Evolutionary conservation across 2,888 invertebrate species (phyloP).

Genomic region (Dione vanillae): DNA sequence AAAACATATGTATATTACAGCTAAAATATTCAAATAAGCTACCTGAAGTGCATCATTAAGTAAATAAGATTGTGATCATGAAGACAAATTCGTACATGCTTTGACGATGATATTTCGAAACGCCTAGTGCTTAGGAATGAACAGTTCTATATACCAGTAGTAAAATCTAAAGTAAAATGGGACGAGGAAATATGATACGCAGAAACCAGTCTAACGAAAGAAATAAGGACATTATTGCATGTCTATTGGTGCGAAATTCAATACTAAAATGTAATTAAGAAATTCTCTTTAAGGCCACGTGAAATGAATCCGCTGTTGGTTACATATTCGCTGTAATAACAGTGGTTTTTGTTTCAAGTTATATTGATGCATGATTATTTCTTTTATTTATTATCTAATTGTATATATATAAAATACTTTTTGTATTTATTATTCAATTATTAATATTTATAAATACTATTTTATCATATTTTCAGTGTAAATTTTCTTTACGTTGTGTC

Average conservation of each 20-base stretch:
- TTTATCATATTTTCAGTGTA: neutral
- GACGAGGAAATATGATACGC: constrained; percentile 47
- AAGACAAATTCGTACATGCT: constrained; percentile 7
- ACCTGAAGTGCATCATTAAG: constrained; percentile 14
- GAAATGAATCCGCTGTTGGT: constrained; percentile 36
- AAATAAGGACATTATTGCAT: constrained; percentile 44
- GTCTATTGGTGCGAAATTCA: constrained; percentile 42
- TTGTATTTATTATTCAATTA: neutral
- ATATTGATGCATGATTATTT: neutral
- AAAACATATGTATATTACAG: neutral
- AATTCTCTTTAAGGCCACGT: constrained; percentile 43
- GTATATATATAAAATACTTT: no score
- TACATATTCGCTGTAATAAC: constrained; percentile 20
- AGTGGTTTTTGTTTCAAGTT: constrained; percentile 14
- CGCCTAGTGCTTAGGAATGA: constrained; percentile 4
- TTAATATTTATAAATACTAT: no score
- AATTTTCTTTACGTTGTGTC: no score
- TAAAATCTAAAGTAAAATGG: constrained; percentile 50
- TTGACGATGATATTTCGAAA: constrained; percentile 16
- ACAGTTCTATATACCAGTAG: constrained; percentile 43
- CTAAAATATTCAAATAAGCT: constrained; percentile 4
- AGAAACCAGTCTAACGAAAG: constrained; percentile 32
- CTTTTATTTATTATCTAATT: neutral
- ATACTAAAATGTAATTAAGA: constrained; percentile 44
- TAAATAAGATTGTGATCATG: constrained; percentile 23